phyloP scores from a whole-genome alignment of 2,113 vertebrate species.

The Castor canadensis region DNA sequence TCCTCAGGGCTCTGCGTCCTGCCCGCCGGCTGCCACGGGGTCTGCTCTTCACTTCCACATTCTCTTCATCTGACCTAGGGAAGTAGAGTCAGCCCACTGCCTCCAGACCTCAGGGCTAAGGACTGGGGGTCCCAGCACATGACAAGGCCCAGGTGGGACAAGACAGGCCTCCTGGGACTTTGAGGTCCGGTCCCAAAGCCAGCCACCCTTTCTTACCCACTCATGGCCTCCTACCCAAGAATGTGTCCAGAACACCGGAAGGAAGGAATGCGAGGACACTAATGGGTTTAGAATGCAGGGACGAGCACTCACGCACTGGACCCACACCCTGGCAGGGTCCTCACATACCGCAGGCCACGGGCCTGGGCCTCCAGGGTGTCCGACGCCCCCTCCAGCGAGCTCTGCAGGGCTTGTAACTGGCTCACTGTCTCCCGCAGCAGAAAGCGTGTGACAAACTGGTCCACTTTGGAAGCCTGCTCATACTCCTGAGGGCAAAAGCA shows the following conservation, averaged over 20 bases:
- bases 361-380: slow-evolving; percentile 95
- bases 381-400: slow-evolving; percentile 94
- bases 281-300: background rate
- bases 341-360: slow-evolving; percentile 83
- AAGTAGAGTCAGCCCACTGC: background rate
- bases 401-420: slow-evolving; percentile 95
- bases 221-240: background rate
- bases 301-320: background rate
- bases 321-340: background rate
- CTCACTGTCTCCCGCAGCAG: slow-evolving; percentile 94
- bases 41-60: slow-evolving; percentile 62
- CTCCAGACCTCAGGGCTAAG: background rate
- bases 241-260: background rate
- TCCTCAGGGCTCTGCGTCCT: slow-evolving; percentile 89
- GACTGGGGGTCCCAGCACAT: background rate
- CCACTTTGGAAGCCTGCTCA: slow-evolving; percentile 92
- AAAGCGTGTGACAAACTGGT: slow-evolving; percentile 98
- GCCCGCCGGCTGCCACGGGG: slow-evolving; percentile 82
- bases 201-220: background rate
- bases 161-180: background rate
- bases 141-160: background rate
- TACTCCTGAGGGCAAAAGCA: slow-evolving; percentile 88
- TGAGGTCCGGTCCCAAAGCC: background rate
- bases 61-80: slow-evolving; percentile 62
- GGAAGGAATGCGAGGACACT: accelerated